Percentiles rank a stretch among this genome's conserved stretches.
Evolutionary conservation across 2,888 invertebrate genomes (phyloP).

Genomic region (Yponomeuta malinellus): DNA sequence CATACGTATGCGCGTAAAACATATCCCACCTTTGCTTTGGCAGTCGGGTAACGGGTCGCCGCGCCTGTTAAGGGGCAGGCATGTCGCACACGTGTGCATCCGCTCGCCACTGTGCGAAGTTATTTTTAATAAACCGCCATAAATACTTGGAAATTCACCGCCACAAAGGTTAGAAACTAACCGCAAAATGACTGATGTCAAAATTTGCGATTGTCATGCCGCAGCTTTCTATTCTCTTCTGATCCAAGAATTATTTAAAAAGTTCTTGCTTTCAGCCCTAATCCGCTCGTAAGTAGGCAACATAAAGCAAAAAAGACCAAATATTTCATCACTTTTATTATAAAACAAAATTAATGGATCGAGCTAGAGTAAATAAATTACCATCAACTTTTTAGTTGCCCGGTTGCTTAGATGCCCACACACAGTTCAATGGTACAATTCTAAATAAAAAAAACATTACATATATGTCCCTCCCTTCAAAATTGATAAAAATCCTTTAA

Average conservation of each 20-base stretch:
- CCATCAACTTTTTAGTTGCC: no score
- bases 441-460: not conserved
- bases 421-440: not conserved
- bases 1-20: no score
- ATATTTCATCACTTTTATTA: no score
- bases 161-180: slow-evolving; percentile 3
- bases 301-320: no score
- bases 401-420: no score
- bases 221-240: not conserved
- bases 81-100: slow-evolving; percentile 73
- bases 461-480: no score
- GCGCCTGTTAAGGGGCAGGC: slow-evolving; percentile 22
- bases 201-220: not conserved
- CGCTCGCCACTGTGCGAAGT: slow-evolving; percentile 61
- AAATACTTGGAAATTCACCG: slow-evolving; percentile 10
- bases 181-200: not conserved
- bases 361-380: no score
- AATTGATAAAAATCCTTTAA: not conserved
- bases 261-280: no score
- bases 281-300: no score
- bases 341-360: no score
- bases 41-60: slow-evolving; percentile 25
- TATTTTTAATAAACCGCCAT: slow-evolving; percentile 38
- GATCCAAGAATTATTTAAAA: not conserved
- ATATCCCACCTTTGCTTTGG: no score